These are phyloP conservation scores for Cheilosia pagana DNA, from an alignment of 2,888 invertebrate genomes.

Conservation along the genomic window DNA sequence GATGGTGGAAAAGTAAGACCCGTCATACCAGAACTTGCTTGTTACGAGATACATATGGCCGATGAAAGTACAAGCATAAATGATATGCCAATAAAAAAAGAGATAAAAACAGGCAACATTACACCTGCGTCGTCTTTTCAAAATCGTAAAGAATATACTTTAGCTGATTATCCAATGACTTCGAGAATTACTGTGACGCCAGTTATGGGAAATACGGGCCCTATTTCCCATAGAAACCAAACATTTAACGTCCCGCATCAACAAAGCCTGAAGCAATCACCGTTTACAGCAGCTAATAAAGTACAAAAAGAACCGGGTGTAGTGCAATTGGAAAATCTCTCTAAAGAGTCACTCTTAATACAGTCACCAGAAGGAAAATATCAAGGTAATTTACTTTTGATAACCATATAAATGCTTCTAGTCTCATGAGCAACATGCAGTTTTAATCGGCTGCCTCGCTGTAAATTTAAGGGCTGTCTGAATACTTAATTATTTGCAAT, in stretches of 20 bases:
- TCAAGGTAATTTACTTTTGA: conserved; percentile 81
- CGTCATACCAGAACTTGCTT: conserved; percentile 88
- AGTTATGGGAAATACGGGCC: conserved; percentile 45
- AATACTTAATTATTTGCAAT: no score
- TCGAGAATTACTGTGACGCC: conserved; percentile 63
- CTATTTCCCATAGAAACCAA: conserved; percentile 51
- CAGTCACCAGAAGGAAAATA: conserved; percentile 81
- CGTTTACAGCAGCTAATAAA: conserved; percentile 61
- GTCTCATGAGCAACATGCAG: no score
- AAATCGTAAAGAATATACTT: conserved; percentile 49
- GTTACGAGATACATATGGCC: conserved; percentile 85
- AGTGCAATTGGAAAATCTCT: conserved; percentile 79
- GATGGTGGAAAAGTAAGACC: conserved; percentile 90
- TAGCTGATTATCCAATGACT: conserved; percentile 54
- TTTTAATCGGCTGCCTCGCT: no score
- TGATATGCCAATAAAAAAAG: conserved; percentile 76
- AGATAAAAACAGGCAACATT: conserved; percentile 36
- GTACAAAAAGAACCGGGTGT: conserved; percentile 69
- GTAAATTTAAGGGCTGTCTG: no score
- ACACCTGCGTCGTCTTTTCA: conserved; percentile 41
- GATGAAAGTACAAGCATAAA: conserved; percentile 77
- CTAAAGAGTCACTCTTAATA: conserved; percentile 80
- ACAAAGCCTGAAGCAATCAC: conserved; percentile 64
- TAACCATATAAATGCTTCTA: no score
- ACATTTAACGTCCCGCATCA: conserved; percentile 50